Percentiles rank a stretch among this genome's conserved stretches.
Evolutionary conservation across 2,888 invertebrate genomes (phyloP).

Genomic region (Operophtera brumata): DNA sequence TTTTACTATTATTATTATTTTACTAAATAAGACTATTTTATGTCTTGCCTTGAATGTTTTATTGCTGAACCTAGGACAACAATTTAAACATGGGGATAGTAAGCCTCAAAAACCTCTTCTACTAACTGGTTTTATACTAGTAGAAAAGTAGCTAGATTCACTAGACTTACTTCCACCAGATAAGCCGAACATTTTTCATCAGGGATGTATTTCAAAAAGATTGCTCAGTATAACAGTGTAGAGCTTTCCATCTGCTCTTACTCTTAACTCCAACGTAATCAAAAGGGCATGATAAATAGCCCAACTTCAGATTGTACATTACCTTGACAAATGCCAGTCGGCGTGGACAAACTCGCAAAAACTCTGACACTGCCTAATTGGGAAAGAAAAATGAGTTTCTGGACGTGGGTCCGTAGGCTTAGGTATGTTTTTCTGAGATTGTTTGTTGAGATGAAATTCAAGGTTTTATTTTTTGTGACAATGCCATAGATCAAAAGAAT

Average conservation of each 20-base stretch:
- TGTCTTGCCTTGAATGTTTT: no score
- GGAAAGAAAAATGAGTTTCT: constrained; percentile 23
- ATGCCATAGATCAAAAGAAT: not conserved
- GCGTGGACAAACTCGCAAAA: constrained; percentile 25
- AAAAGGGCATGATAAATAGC: constrained; percentile 34
- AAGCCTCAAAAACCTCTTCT: no score
- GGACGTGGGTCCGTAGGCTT: constrained; percentile 16
- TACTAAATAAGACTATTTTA: no score
- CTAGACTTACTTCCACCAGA: no score
- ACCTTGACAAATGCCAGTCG: constrained; percentile 26
- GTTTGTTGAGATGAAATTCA: constrained; percentile 7
- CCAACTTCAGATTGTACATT: constrained; percentile 32
- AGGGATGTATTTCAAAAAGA: not conserved
- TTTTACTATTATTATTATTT: no score
- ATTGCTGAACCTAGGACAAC: no score
- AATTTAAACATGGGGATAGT: no score
- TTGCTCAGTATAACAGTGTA: not conserved
- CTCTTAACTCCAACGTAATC: constrained; percentile 32
- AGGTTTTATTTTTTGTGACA: not conserved
- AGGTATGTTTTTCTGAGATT: constrained; percentile 11
- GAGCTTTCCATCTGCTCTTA: constrained; percentile 1
- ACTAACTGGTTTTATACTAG: no score
- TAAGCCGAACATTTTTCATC: no score
- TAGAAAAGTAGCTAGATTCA: no score
- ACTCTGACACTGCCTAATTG: constrained; percentile 25